Conservation (phyloP, 2,888 invertebrate genomes). For the Plutella xylostella region DNA sequence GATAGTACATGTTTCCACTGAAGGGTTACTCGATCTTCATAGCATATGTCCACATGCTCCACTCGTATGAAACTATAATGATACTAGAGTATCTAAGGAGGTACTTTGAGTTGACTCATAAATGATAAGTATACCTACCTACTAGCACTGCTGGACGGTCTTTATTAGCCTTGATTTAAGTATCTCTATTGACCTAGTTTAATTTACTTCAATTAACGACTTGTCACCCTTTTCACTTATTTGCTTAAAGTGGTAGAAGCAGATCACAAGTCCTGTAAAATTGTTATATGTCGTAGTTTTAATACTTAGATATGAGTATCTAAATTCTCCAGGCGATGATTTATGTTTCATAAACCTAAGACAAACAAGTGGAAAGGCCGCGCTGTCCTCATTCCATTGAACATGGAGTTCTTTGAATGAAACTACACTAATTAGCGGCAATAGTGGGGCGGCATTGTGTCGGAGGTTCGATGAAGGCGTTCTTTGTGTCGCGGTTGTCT, state of each 20-base stretch:
- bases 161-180: slow-evolving; percentile 2
- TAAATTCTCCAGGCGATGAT: too few relatives aligned
- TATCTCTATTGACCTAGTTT: background rate
- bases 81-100: too few relatives aligned
- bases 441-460: slow-evolving; percentile 48
- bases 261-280: too few relatives aligned
- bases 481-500: slow-evolving; percentile 38
- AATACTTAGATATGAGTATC: background rate
- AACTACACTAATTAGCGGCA: slow-evolving; percentile 50
- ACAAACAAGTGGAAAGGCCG: slow-evolving; percentile 1
- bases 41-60: slow-evolving; percentile 30
- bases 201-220: too few relatives aligned
- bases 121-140: background rate
- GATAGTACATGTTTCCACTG: slow-evolving; percentile 47
- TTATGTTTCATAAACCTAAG: background rate
- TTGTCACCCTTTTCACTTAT: too few relatives aligned
- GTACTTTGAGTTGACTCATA: too few relatives aligned
- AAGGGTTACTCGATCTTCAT: slow-evolving; percentile 44
- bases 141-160: background rate
- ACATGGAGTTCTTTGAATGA: slow-evolving; percentile 43
- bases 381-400: slow-evolving; percentile 39
- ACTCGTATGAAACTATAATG: too few relatives aligned
- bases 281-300: background rate
- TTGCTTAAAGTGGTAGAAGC: too few relatives aligned
- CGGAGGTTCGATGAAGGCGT: slow-evolving; percentile 47